phyloP scores from a whole-genome alignment of 92 coral and sea anemone genomes.

The Epizoanthus stellaris region DNA sequence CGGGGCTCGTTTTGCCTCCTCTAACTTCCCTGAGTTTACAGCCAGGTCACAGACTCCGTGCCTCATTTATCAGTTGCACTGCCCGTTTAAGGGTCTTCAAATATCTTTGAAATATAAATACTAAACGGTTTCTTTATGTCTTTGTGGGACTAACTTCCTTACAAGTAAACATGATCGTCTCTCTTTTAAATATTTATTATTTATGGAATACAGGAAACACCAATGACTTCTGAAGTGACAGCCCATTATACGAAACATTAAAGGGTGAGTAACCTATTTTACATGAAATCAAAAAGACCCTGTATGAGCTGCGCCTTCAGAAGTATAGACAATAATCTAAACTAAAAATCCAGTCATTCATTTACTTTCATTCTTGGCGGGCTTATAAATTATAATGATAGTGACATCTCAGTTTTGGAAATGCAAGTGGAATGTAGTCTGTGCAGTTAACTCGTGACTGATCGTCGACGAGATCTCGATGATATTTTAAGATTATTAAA shows the following conservation, averaged over 20 bases:
- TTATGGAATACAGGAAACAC: slow-evolving; percentile 16
- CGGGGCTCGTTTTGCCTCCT: too few relatives aligned
- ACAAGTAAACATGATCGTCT: not conserved
- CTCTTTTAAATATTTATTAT: slow-evolving; percentile 21
- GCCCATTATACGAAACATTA: not conserved
- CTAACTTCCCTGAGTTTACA: too few relatives aligned
- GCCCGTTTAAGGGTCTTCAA: too few relatives aligned
- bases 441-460: not conserved
- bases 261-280: not conserved
- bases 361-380: not conserved
- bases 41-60: too few relatives aligned
- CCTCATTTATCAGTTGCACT: too few relatives aligned
- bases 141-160: too few relatives aligned
- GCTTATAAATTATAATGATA: slow-evolving; percentile 4
- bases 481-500: too few relatives aligned
- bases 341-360: not conserved
- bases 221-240: not conserved
- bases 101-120: too few relatives aligned
- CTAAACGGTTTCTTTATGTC: too few relatives aligned
- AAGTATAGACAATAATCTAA: not conserved
- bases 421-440: not conserved
- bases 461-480: not conserved
- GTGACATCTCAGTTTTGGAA: not conserved
- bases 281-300: not conserved
- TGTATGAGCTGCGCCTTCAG: not conserved